Conservation (phyloP, 92 coral and sea anemone genomes). For the Muricea muricata region DNA sequence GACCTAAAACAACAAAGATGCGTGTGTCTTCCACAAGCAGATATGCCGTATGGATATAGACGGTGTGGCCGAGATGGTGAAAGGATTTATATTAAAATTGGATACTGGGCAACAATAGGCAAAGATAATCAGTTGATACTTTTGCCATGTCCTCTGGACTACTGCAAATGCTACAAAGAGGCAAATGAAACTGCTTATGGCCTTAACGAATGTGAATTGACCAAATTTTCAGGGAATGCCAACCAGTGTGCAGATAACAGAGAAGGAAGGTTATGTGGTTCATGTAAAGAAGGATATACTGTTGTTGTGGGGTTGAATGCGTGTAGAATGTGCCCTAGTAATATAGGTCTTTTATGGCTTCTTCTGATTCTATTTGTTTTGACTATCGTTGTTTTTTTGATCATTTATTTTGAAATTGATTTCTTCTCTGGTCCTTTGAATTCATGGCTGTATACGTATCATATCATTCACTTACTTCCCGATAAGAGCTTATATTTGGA, state of each 20-base stretch:
- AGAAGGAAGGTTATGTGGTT: constrained; percentile 77
- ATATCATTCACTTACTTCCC: constrained; percentile 69
- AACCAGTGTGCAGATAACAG: constrained; percentile 69
- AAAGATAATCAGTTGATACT: neutral
- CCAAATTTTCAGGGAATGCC: constrained; percentile 21
- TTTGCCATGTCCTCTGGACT: constrained; percentile 51
- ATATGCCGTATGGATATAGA: constrained; percentile 35
- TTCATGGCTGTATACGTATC: constrained; percentile 92
- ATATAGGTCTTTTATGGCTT: constrained; percentile 65
- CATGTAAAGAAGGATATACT: constrained; percentile 61
- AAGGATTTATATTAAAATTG: constrained; percentile 56
- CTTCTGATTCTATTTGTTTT: constrained; percentile 59
- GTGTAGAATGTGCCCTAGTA: constrained; percentile 43
- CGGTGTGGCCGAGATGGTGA: constrained; percentile 49
- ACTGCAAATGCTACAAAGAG: constrained; percentile 31
- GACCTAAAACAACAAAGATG: constrained; percentile 19
- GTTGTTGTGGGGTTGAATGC: constrained; percentile 73
- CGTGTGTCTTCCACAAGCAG: constrained; percentile 14
- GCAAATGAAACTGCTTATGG: neutral
- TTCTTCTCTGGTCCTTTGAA: constrained; percentile 80
- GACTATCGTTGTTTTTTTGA: constrained; percentile 63
- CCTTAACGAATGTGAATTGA: constrained; percentile 31
- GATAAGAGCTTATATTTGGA: constrained; percentile 73
- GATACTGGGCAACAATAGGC: constrained; percentile 62
- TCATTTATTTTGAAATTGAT: constrained; percentile 78